phyloP scores from a whole-genome alignment of 2,113 vertebrate genomes.

The Psilopogon haemacephalus region DNA sequence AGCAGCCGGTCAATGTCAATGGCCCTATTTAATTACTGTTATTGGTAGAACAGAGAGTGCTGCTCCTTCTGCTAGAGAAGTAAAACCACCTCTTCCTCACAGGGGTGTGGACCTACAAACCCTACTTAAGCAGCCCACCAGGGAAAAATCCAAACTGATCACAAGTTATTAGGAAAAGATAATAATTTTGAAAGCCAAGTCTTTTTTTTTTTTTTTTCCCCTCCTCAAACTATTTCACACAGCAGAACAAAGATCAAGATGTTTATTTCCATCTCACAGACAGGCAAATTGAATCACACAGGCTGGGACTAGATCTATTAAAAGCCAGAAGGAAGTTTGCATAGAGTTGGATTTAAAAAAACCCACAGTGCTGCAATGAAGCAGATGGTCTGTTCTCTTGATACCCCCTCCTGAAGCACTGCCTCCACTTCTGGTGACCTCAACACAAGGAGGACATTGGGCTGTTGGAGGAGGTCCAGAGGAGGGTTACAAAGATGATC shows the following conservation, averaged over 20 bases:
- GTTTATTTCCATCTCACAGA: not conserved
- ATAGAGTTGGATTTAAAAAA: not conserved
- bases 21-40: not conserved
- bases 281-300: not conserved
- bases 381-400: not conserved
- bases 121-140: not conserved
- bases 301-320: not conserved
- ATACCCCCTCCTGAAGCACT: too few relatives aligned
- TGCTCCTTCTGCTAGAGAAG: not conserved
- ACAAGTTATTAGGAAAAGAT: not conserved
- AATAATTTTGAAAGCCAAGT: not conserved
- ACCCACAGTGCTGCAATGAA: rapidly evolving
- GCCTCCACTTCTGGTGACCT: too few relatives aligned
- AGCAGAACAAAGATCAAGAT: not conserved
- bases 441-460: too few relatives aligned
- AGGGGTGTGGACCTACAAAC: rapidly evolving
- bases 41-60: not conserved
- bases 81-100: not conserved
- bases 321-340: not conserved
- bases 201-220: not conserved
- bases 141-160: not conserved
- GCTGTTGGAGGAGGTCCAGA: too few relatives aligned
- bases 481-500: too few relatives aligned
- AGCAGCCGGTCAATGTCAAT: not conserved
- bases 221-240: not conserved